Evolutionary conservation across 1,140 invertebrate genomes (phyloP).

Genomic region (Samia ricini): DNA sequence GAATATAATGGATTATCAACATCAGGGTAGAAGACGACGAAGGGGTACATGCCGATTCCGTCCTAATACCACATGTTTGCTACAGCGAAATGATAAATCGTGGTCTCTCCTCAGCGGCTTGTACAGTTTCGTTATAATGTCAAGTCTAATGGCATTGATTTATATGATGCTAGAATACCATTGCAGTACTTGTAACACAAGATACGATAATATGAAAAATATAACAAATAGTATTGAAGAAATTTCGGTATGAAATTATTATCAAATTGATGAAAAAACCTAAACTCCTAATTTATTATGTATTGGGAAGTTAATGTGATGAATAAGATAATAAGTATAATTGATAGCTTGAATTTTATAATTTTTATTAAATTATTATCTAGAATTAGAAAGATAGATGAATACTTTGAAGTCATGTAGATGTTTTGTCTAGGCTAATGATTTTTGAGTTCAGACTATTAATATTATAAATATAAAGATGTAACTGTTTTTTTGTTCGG

Average conservation of each 20-base stretch:
- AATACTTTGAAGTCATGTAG: too few relatives aligned
- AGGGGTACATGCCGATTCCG: conserved; percentile 32
- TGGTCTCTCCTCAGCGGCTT: conserved; percentile 31
- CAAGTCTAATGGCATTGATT: conserved; percentile 39
- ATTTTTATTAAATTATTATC: too few relatives aligned
- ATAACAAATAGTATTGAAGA: conserved; percentile 46
- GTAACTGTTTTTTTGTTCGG: too few relatives aligned
- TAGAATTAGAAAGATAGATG: too few relatives aligned
- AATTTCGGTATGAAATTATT: conserved; percentile 39
- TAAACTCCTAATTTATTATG: too few relatives aligned
- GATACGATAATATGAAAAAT: conserved; percentile 32
- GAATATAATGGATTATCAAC: background rate
- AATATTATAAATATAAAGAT: too few relatives aligned
- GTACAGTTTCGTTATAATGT: conserved; percentile 43
- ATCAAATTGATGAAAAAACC: too few relatives aligned
- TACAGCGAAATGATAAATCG: conserved; percentile 12
- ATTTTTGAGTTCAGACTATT: too few relatives aligned
- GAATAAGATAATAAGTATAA: too few relatives aligned
- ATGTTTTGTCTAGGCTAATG: too few relatives aligned
- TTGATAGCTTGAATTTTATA: too few relatives aligned
- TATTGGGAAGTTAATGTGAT: too few relatives aligned
- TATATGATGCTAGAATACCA: conserved; percentile 54
- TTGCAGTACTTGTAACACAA: conserved; percentile 40
- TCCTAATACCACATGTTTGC: background rate
- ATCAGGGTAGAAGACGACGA: conserved; percentile 34